phyloP scores from a whole-genome alignment of 2,797 vertebrate genomes.

The Acomys russatus region DNA sequence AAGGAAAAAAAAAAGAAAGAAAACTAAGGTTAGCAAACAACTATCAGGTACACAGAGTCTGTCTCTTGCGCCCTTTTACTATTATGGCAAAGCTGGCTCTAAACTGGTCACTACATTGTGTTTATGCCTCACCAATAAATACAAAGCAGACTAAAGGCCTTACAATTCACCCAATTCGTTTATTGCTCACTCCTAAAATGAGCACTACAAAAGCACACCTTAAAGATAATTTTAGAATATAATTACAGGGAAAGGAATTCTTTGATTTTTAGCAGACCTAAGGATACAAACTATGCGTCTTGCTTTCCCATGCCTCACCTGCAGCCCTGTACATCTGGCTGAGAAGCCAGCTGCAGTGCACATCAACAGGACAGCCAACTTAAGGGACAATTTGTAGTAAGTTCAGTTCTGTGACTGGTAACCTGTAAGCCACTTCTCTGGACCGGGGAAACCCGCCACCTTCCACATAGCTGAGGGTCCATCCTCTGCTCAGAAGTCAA shows the following conservation, averaged over 20 bases:
- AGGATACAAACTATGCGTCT: background rate
- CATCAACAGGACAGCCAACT: background rate
- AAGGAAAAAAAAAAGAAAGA: no score
- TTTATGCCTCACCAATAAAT: conserved; percentile 49
- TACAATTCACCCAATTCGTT: background rate
- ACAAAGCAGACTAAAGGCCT: conserved; percentile 29
- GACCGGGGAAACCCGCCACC: background rate
- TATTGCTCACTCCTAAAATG: conserved; percentile 19
- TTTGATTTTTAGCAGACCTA: conserved; percentile 37
- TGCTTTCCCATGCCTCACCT: background rate
- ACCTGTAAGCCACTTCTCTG: conserved; percentile 4
- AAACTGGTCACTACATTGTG: background rate
- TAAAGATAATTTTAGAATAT: conserved; percentile 20
- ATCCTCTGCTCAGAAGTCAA: conserved; percentile 30
- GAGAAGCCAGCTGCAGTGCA: background rate
- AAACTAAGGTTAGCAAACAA: background rate
- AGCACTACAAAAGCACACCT: background rate
- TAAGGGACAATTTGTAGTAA: background rate
- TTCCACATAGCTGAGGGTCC: background rate
- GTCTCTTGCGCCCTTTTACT: background rate
- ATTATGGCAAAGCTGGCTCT: background rate
- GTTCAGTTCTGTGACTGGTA: background rate
- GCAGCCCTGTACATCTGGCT: background rate
- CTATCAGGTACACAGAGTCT: background rate
- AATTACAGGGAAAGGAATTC: background rate